These are phyloP conservation scores for Cyclura pinguis DNA, from an alignment of 2,797 vertebrate species.

Conservation along the genomic window DNA sequence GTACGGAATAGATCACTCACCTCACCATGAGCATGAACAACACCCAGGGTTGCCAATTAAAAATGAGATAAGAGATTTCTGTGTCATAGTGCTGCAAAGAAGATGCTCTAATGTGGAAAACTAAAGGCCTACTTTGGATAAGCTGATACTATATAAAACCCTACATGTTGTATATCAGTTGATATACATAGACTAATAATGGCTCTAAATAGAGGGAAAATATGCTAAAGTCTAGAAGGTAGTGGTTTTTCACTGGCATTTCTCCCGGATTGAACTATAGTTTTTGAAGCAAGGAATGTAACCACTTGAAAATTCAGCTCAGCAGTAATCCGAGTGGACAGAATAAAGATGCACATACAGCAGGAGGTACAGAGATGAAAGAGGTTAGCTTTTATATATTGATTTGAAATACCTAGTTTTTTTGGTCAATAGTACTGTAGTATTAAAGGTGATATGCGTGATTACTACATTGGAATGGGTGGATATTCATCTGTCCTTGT, in stretches of 20 bases:
- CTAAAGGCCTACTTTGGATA: not conserved
- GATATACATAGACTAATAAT: not conserved
- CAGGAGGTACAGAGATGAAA: not conserved
- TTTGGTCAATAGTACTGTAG: not conserved
- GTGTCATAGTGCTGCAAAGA: not conserved
- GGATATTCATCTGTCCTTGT: not conserved
- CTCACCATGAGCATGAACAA: too few species aligned
- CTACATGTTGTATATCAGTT: not conserved
- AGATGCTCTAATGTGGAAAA: not conserved
- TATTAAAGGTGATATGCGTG: not conserved
- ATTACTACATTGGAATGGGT: not conserved
- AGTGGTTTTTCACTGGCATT: not conserved
- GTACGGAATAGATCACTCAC: too few species aligned
- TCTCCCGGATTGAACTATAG: not conserved
- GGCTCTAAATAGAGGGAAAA: not conserved
- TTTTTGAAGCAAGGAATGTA: not conserved
- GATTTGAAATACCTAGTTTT: not conserved
- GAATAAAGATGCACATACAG: not conserved
- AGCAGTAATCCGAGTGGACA: not conserved
- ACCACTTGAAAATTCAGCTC: not conserved
- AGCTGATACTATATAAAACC: not conserved
- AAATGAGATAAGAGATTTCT: not conserved
- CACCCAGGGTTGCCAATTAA: too few species aligned
- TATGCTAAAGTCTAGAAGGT: not conserved
- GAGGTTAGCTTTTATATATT: not conserved